Evolutionary conservation across 2,113 vertebrate species (phyloP).

Genomic region (Strix aluco): DNA sequence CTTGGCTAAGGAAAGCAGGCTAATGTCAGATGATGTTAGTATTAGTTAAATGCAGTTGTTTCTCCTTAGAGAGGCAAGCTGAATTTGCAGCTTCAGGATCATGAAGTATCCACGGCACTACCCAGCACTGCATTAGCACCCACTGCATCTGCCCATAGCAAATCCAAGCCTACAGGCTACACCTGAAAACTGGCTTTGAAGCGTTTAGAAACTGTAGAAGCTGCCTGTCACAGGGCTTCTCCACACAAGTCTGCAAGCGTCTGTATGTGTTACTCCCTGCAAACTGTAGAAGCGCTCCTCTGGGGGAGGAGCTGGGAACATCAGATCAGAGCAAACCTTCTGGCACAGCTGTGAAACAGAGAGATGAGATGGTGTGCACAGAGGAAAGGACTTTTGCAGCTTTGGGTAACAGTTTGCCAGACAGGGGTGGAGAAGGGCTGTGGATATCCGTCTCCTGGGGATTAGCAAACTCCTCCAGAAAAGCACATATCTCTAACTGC

Average conservation of each 20-base stretch:
- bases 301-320: background rate
- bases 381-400: background rate
- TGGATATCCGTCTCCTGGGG: too few relatives aligned
- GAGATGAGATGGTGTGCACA: background rate
- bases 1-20: background rate
- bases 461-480: background rate
- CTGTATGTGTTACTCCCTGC: accelerated
- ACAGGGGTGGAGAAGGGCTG: background rate
- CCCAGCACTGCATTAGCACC: background rate
- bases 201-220: background rate
- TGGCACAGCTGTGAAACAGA: background rate
- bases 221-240: background rate
- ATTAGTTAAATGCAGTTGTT: background rate
- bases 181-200: background rate
- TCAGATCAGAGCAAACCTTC: background rate
- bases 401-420: background rate
- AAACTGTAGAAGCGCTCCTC: background rate
- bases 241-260: background rate
- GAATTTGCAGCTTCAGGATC: background rate
- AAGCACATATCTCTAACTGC: background rate
- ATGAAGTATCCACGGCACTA: background rate
- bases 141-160: background rate
- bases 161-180: background rate
- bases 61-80: background rate
- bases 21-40: background rate